Base-by-base conservation (phyloP, 2,113 vertebrate species). In the Nesospiza acunhae region DNA sequence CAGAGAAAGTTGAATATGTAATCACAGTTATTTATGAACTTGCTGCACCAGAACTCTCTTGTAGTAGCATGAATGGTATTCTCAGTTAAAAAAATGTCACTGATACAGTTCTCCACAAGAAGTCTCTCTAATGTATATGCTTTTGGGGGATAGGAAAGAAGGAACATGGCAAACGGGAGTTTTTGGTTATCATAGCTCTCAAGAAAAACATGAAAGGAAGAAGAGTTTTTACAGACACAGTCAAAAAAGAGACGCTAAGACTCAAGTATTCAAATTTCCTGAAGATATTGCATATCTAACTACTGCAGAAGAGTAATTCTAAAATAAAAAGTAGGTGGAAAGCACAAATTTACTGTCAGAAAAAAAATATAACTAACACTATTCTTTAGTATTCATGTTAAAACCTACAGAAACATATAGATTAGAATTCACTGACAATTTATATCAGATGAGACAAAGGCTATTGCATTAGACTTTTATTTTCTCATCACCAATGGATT, bases 11-110 rank as follows among this genome's bases (percentile, higher is more conserved):
- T 76, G 85, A 85, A 76, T 88, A 62, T 47, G 30, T 69, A 79
- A 85, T 87, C 92, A 63, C 91, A 93, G 28, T 73, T 91, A 85
- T 93, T 95, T 94, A 91, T 90, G 70, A 91, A 87, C 49, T 85
- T 79, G 17, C 30, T 2, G 6, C 67, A 68, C 41, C 63, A 73
- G 39, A 94, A 77, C 26, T 44, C 56, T 75, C 64, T 95, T 86
- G 39, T 41, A 75, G 84, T 72, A 87, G 22, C 31, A 64, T 21
- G 58, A 94, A 91, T 52, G 56, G 56, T 79, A 60, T 59, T 87
- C 70, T 83, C 49, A 79, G 31, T 53, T 47, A 94, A 70, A 96
- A 96, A 96, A 82, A 68, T 18, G 37, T 79, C 70, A 90, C 37
- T 53, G 28, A 47, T 63, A 49, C 0, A 12, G 15, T 21, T 87